Conservation (phyloP, 2,797 vertebrate genomes). For the Leontopithecus rosalia region DNA sequence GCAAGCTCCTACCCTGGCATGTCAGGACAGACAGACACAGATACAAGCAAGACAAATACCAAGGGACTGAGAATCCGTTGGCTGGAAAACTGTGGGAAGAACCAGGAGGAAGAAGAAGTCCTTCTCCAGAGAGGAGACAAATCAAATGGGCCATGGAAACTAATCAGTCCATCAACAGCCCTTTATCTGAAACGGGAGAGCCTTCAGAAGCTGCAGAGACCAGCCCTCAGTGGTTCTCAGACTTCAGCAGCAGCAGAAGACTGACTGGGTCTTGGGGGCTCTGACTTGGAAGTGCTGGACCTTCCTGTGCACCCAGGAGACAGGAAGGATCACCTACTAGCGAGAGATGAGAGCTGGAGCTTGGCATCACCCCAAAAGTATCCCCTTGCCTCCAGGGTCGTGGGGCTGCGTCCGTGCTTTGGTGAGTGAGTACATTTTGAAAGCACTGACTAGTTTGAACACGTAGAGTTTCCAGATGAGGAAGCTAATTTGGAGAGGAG, state of each 20-base stretch:
- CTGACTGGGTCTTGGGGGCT: neutral
- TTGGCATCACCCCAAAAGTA: rapidly evolving
- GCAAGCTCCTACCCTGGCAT: neutral
- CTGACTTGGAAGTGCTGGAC: neutral
- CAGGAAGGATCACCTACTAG: neutral
- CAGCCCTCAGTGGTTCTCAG: neutral
- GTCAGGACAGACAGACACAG: neutral
- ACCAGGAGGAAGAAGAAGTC: neutral
- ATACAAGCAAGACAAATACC: neutral
- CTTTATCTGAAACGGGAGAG: neutral
- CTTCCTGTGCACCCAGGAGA: neutral
- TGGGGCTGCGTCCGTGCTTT: neutral
- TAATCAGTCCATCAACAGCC: neutral
- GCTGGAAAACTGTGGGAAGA: neutral
- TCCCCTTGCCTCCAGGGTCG: neutral
- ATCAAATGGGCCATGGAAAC: neutral
- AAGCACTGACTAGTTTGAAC: neutral
- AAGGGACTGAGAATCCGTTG: neutral
- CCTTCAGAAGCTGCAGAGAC: neutral
- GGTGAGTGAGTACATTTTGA: neutral
- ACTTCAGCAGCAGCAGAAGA: too few species aligned
- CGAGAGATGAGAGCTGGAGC: neutral
- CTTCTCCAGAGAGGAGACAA: neutral
- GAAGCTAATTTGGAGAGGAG: neutral
- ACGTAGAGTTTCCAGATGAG: neutral